Base-by-base conservation (phyloP, 2,888 invertebrate species). In the Blastobasis lacticolella region DNA sequence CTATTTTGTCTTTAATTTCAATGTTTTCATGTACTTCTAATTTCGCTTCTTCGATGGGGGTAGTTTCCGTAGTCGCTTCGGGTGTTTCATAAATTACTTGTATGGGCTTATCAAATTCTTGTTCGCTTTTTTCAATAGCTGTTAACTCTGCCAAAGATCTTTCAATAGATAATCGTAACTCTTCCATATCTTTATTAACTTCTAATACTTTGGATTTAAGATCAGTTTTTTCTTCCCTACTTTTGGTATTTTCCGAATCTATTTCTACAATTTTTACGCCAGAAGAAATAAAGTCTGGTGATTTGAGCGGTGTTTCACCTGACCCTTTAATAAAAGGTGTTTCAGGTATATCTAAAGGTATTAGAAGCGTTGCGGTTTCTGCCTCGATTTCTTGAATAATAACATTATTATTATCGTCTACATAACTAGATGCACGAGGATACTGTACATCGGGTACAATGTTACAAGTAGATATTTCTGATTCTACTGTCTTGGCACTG, bases 141-240 rank as follows among this genome's bases (percentile, higher is more conserved):
- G 79, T 78, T 2, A 87, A 64, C 58, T 81, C 88, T 38, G 85
- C 86, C 54, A 88, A 65, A 23, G 88, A 86, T 54, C 72, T 76
- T 66, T 88, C 88, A 52, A 88, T 83, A 0, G 87, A 86, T 10
- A 76, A 49, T 50, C 81, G 74, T 46, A 88, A 63, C 49, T 81
- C 86, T 59, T 87, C 84, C 83, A 88, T 81, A 50, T 85, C 86
- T 64, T 80, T 71, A 57, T 81, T 85, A 0, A 87, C 87, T 66
- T 86, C 86, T 64, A 85, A 74, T 63, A 84, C 81, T 73, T 86
- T 84, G 0, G 85, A 82, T 67, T 83, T 85, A 1, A 85, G 62
- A 59, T 81, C 82, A 5, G 76, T 83, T 57, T 81, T 82, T 62
- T 81, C 81, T 51, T 67, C 63, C 40, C 43, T 52, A 41, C 43